A percentile compares a stretch with the other conserved stretches of the same genome.
Conservation (phyloP, 2,113 vertebrate genomes). For the Cyphomyrus discorhynchus region DNA sequence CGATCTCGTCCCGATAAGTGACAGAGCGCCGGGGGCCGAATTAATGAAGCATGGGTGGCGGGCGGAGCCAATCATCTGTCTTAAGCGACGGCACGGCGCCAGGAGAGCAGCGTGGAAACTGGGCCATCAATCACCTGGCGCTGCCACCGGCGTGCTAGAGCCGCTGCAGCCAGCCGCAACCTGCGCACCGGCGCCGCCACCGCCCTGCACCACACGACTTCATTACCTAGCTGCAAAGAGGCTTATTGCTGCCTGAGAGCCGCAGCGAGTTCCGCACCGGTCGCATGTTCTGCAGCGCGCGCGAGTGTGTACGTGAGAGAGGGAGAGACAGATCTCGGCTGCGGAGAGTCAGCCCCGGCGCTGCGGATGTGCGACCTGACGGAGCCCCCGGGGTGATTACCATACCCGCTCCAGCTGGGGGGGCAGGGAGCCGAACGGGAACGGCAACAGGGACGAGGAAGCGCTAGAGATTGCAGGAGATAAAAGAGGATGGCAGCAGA, state of each 20-base stretch:
- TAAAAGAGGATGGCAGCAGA: background rate
- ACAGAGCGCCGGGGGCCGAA: slow-evolving; percentile 33
- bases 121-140: slow-evolving; percentile 45
- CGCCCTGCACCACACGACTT: slow-evolving; percentile 19
- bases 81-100: slow-evolving; percentile 39
- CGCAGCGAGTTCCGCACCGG: background rate
- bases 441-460: background rate
- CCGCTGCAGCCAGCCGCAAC: background rate
- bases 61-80: slow-evolving; percentile 40
- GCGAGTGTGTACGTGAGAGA: slow-evolving; percentile 1
- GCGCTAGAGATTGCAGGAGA: background rate
- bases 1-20: slow-evolving; percentile 42
- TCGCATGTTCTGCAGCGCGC: background rate
- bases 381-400: slow-evolving; percentile 34
- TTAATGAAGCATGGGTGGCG: slow-evolving; percentile 46
- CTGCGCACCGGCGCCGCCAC: background rate
- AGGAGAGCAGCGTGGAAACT: slow-evolving; percentile 40
- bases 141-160: background rate
- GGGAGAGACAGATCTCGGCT: slow-evolving; percentile 31
- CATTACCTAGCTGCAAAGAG: background rate
- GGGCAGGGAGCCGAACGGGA: background rate
- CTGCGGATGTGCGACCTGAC: background rate
- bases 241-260: background rate
- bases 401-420: slow-evolving; percentile 27
- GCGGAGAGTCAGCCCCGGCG: slow-evolving; percentile 19